Evolutionary conservation across 1,140 invertebrate species (phyloP).

Genomic region (Heliconius hermathena): DNA sequence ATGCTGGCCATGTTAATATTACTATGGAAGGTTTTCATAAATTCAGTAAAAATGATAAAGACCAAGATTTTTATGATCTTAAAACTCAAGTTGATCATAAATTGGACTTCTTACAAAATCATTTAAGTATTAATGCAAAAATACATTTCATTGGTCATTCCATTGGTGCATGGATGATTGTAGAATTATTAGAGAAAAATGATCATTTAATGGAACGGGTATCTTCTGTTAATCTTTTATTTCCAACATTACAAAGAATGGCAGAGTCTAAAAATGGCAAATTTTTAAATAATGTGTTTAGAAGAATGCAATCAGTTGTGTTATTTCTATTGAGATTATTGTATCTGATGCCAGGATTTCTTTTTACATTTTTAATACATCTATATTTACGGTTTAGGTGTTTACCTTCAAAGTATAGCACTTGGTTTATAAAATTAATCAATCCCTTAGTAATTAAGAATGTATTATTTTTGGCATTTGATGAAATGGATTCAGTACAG

Average conservation of each 20-base stretch:
- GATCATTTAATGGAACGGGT: constrained; percentile 47
- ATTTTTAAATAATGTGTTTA: constrained; percentile 58
- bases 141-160: constrained; percentile 74
- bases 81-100: constrained; percentile 68
- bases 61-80: constrained; percentile 59
- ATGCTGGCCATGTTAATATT: constrained; percentile 55
- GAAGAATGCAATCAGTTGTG: constrained; percentile 49
- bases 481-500: constrained; percentile 71
- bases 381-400: constrained; percentile 56
- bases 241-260: constrained; percentile 73
- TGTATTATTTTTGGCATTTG: constrained; percentile 62
- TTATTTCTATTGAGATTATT: constrained; percentile 54
- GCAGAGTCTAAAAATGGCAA: constrained; percentile 60
- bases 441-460: constrained; percentile 59
- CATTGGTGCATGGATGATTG: constrained; percentile 70
- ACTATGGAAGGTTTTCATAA: constrained; percentile 11
- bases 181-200: constrained; percentile 60
- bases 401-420: constrained; percentile 48
- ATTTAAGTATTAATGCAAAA: constrained; percentile 60
- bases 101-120: constrained; percentile 61
- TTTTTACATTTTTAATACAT: constrained; percentile 50
- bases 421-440: constrained; percentile 54
- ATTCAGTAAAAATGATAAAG: background rate
- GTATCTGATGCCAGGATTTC: constrained; percentile 48
- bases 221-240: constrained; percentile 63